phyloP scores from a whole-genome alignment of 2,797 vertebrate genomes.

The Leuciscus waleckii region DNA sequence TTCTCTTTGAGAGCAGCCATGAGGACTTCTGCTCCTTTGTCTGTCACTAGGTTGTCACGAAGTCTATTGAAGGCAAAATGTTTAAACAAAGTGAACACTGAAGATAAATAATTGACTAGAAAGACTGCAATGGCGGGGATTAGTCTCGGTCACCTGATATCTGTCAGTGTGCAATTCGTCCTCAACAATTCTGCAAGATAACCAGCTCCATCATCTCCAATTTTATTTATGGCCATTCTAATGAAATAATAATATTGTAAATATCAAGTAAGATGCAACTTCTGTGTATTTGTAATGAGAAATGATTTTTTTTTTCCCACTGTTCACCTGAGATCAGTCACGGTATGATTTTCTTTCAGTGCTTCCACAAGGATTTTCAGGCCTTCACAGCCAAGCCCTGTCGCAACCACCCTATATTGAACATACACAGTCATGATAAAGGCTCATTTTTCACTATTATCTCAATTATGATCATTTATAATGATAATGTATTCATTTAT shows the following conservation, averaged over 20 bases:
- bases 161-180: conserved; percentile 61
- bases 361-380: conserved; percentile 59
- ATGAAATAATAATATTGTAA: not conserved
- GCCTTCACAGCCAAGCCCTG: conserved; percentile 63
- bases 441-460: not conserved
- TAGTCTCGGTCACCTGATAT: conserved; percentile 62
- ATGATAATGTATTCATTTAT: too few relatives aligned
- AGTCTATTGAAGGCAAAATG: conserved; percentile 56
- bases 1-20: conserved; percentile 63
- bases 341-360: conserved; percentile 62
- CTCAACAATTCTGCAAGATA: conserved; percentile 64
- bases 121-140: not conserved
- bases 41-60: conserved; percentile 67
- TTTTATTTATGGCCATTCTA: conserved; percentile 69
- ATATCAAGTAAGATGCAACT: too few relatives aligned
- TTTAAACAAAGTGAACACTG: not conserved
- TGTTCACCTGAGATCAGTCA: conserved; percentile 65
- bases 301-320: not conserved
- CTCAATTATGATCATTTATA: too few relatives aligned
- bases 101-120: not conserved
- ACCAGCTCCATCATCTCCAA: conserved; percentile 63
- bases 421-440: conserved; percentile 19
- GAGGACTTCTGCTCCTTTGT: conserved; percentile 63
- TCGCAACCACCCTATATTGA: conserved; percentile 62
- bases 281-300: not conserved